Percentiles rank a stretch among this genome's conserved stretches.
Evolutionary conservation across 2,797 vertebrate genomes (phyloP).

Genomic region (Mormyrops attenuatus): DNA sequence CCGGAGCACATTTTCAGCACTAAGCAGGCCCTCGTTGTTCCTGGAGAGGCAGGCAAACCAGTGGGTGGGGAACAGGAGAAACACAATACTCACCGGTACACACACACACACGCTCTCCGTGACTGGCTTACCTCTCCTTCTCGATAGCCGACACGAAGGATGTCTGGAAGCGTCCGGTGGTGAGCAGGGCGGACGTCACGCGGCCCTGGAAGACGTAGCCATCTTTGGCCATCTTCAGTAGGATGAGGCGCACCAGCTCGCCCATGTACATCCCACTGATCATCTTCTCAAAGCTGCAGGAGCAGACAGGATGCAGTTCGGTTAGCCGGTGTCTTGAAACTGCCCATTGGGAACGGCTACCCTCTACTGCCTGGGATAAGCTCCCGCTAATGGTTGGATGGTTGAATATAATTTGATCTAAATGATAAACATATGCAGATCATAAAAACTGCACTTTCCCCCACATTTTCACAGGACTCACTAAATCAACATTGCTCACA

Average conservation of each 20-base stretch:
- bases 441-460: background rate
- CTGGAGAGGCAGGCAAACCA: slow-evolving; percentile 48
- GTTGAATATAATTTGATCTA: no score
- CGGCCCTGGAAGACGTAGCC: slow-evolving; percentile 77
- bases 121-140: slow-evolving; percentile 59
- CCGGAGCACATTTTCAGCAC: slow-evolving; percentile 66
- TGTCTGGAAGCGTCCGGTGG: slow-evolving; percentile 76
- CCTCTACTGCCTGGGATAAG: background rate
- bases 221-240: slow-evolving; percentile 90
- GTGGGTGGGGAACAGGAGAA: background rate
- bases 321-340: background rate
- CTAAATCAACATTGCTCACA: background rate
- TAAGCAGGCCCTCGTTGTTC: slow-evolving; percentile 74
- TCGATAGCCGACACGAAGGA: slow-evolving; percentile 80
- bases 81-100: background rate
- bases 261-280: slow-evolving; percentile 97
- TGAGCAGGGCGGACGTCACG: slow-evolving; percentile 69
- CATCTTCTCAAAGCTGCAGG: slow-evolving; percentile 92
- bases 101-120: background rate
- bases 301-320: background rate
- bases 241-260: slow-evolving; percentile 85
- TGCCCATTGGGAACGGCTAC: background rate
- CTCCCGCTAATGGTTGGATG: background rate
- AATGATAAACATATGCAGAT: background rate
- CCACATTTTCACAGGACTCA: background rate